phyloP scores from a whole-genome alignment of 2,113 vertebrate species.

The western clawed frog (Xenopus tropicalis) region UCB_Xtro_10.0 CM004443.2:135009501-135010000 shows the following conservation, averaged over 20 bases:
- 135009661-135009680: constrained; percentile 42
- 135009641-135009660: constrained; percentile 34
- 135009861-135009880: too few species aligned
- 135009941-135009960: too few species aligned
- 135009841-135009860: too few species aligned
- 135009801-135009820: too few species aligned
- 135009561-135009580: constrained; percentile 33
- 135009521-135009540: constrained; percentile 38
- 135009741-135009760: not conserved
- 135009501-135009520: constrained; percentile 36
- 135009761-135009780: too few species aligned
- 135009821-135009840: too few species aligned
- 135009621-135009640: constrained; percentile 40
- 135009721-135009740: constrained; percentile 2
- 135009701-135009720: constrained; percentile 12
- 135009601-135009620: constrained; percentile 42
- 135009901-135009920: too few species aligned
- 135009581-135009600: constrained; percentile 31
- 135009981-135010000: too few species aligned
- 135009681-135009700: constrained; percentile 37
- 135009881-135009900: too few species aligned
- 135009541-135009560: constrained; percentile 12
- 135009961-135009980: too few species aligned
- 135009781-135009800: too few species aligned
- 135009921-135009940: too few species aligned